These are phyloP conservation scores for Andrena minutula DNA, from an alignment of 2,888 invertebrate species.

Conservation along the genomic window DNA sequence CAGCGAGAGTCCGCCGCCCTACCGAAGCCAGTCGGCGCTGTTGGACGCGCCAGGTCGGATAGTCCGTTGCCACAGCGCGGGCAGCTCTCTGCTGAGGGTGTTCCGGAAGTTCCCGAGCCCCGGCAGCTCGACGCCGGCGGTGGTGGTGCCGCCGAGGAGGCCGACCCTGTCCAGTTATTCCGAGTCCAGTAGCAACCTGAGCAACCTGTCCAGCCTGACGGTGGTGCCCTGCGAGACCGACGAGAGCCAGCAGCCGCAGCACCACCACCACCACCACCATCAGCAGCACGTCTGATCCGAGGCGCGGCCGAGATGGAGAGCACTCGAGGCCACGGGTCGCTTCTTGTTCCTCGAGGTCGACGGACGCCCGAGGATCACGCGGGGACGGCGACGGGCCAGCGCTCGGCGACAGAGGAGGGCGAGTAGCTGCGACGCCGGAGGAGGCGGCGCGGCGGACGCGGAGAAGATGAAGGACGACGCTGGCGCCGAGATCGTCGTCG, in stretches of 20 bases:
- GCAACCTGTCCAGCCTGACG: constrained; percentile 82
- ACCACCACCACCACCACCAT: constrained; percentile 71
- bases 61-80: constrained; percentile 84
- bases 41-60: constrained; percentile 85
- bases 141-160: constrained; percentile 66
- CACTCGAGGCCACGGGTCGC: constrained; percentile 55
- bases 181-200: constrained; percentile 82
- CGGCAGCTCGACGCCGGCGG: constrained; percentile 79
- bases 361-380: constrained; percentile 55
- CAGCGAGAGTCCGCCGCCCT: constrained; percentile 88
- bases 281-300: constrained; percentile 81
- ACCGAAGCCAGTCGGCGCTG: constrained; percentile 86
- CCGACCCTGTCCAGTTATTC: constrained; percentile 80
- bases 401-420: constrained; percentile 25
- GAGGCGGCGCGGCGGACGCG: constrained; percentile 1
- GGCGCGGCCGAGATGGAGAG: constrained; percentile 66
- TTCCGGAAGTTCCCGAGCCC: constrained; percentile 80
- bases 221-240: constrained; percentile 83
- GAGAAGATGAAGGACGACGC: constrained; percentile 27
- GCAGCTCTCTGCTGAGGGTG: constrained; percentile 82
- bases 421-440: not conserved
- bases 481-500: constrained; percentile 39
- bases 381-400: constrained; percentile 52
- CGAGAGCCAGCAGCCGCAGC: constrained; percentile 79
- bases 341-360: constrained; percentile 62